These are phyloP conservation scores for Arenaria interpres DNA, from an alignment of 2,113 vertebrate genomes.

Conservation along the genomic window DNA sequence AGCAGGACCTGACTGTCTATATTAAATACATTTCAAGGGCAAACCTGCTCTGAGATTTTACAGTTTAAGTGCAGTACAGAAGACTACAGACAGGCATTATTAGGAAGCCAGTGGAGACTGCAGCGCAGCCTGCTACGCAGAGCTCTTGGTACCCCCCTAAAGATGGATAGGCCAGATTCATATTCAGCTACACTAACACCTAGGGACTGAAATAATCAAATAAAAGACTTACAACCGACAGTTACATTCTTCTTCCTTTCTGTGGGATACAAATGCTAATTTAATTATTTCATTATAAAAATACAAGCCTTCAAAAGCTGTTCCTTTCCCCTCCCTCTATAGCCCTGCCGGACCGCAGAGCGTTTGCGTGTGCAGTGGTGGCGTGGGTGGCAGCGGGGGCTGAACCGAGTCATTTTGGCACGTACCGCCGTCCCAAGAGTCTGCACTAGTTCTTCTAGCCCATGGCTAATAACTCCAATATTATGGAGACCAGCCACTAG, in stretches of 20 bases:
- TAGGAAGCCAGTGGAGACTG: background rate
- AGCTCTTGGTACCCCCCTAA: background rate
- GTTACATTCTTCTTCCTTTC: background rate
- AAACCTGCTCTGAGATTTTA: background rate
- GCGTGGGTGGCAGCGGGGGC: background rate
- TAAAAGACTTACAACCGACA: background rate
- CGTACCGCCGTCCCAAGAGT: too few species aligned
- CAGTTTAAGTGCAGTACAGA: background rate
- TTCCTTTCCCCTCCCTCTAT: background rate
- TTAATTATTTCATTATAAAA: background rate
- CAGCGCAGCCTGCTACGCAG: background rate
- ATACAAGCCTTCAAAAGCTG: background rate
- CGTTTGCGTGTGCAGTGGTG: background rate
- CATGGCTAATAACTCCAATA: background rate
- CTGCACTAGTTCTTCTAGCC: background rate
- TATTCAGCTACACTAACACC: background rate
- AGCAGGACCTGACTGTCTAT: background rate
- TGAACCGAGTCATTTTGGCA: background rate
- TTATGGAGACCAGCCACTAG: conserved; percentile 40
- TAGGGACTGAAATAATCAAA: background rate
- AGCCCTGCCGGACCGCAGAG: background rate
- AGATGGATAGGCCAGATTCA: background rate
- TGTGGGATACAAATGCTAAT: background rate
- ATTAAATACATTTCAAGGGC: background rate
- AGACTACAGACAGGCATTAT: background rate